Base-by-base conservation (phyloP, 2,113 vertebrate species). In the Pavo muticus region DNA sequence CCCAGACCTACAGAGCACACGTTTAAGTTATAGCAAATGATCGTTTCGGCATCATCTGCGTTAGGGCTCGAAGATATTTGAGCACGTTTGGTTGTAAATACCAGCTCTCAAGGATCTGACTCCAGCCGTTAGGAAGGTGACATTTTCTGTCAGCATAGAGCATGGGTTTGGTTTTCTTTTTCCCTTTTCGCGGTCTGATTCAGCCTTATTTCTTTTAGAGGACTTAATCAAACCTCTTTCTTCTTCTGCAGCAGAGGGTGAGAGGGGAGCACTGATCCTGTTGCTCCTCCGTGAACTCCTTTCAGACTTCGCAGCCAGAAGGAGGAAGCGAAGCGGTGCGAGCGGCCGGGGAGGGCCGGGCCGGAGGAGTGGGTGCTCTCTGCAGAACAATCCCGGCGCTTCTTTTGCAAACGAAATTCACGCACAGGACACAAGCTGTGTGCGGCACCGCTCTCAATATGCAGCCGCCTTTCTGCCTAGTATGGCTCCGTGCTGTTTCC, bases 231-330 rank as follows among this genome's bases (percentile, higher is more conserved):
- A 81, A 39, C 30, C 16, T 37, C 78, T 91, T 84, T 75, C 32
- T 81, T 86, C 84, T 45, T 48, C 59, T 57, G 27, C 65, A 88
- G 30, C 57, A 82, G 82, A 95, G 81, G 54, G 54, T 84, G 90
- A 90, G 93, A 70, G 63, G 70, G 47, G 37, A 82, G 84, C 85
- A 48, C 86, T 84, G 90, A 91, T 84, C 90, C 91, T 54, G 57
- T 45, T 91, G 88, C 86, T 95, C 37, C 63, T 81, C 80, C 65
- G 44, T 88, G 90, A 93, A 27, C 73, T 59, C 88, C 91, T 87
- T 88, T 82, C 70, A 91, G 69, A 40, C 24, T 90, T 88, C 75
- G 20, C 70, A 94, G 92, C 67, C 89, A 91, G 89, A 65, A 70
- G 54, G 86, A 59, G 63, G 59, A 80, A 96, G 73, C 63, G 29